Conservation (phyloP, 2,888 invertebrate species). For the Agrotis puta region DNA sequence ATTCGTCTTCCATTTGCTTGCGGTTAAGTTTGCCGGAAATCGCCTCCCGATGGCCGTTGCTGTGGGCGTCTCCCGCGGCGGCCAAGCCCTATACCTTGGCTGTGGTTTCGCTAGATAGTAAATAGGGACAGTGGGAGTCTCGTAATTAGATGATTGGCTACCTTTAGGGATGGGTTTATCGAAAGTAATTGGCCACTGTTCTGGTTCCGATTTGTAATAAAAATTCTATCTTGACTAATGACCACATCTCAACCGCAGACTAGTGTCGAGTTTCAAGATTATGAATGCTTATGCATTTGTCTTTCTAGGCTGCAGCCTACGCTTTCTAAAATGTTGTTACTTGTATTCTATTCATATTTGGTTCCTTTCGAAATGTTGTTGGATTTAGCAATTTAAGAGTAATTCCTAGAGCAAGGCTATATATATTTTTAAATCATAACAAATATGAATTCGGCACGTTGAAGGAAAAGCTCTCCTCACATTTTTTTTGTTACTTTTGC, state of each 20-base stretch:
- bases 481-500: slow-evolving; percentile 18
- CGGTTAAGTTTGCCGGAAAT: too few relatives aligned
- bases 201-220: slow-evolving; percentile 13
- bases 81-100: too few relatives aligned
- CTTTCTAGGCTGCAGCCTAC: slow-evolving; percentile 24
- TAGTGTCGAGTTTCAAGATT: slow-evolving; percentile 35
- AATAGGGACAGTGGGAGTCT: too few relatives aligned
- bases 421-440: too few relatives aligned
- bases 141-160: too few relatives aligned
- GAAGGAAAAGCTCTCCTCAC: slow-evolving; percentile 11
- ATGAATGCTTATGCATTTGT: slow-evolving; percentile 22
- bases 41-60: too few relatives aligned
- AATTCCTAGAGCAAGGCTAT: too few relatives aligned
- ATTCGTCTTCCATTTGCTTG: too few relatives aligned
- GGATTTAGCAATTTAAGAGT: too few relatives aligned
- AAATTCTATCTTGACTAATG: slow-evolving; percentile 31
- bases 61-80: too few relatives aligned
- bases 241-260: slow-evolving; percentile 23
- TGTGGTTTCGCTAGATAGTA: too few relatives aligned
- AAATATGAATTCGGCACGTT: slow-evolving; percentile 30
- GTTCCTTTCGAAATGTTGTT: slow-evolving; percentile 5
- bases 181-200: slow-evolving; percentile 26
- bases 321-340: slow-evolving; percentile 34
- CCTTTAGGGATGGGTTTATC: background rate
- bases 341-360: slow-evolving; percentile 25